Evolutionary conservation across 2,888 invertebrate species (phyloP).

Genomic region (Alitta virens): DNA sequence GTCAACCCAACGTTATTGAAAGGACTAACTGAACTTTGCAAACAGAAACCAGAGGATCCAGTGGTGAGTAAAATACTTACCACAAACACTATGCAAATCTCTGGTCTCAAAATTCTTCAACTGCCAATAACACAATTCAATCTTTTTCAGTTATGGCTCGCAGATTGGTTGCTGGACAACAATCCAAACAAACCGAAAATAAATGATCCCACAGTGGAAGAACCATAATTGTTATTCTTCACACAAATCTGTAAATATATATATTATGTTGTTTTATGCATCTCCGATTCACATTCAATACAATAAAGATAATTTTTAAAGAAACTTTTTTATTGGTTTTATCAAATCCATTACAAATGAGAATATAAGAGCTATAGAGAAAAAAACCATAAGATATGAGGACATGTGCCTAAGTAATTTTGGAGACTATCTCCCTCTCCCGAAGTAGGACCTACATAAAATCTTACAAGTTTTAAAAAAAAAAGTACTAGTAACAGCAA

Average conservation of each 20-base stretch:
- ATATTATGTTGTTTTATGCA: too few species aligned
- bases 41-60: conserved; percentile 74
- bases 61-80: conserved; percentile 56
- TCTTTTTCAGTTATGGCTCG: conserved; percentile 65
- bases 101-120: background rate
- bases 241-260: background rate
- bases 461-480: too few species aligned
- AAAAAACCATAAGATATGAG: too few species aligned
- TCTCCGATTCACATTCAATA: too few species aligned
- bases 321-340: too few species aligned
- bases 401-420: too few species aligned
- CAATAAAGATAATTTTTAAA: too few species aligned
- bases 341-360: too few species aligned
- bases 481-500: too few species aligned
- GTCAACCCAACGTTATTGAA: conserved; percentile 67
- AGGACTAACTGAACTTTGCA: conserved; percentile 65
- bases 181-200: conserved; percentile 70
- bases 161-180: conserved; percentile 72
- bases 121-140: background rate
- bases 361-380: too few species aligned
- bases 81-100: background rate
- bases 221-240: conserved; percentile 19
- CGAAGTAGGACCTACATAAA: too few species aligned
- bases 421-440: too few species aligned
- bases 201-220: conserved; percentile 32